Evolutionary conservation across 2,113 vertebrate species (phyloP).

Genomic region (Psammodynastes pulverulentus): DNA sequence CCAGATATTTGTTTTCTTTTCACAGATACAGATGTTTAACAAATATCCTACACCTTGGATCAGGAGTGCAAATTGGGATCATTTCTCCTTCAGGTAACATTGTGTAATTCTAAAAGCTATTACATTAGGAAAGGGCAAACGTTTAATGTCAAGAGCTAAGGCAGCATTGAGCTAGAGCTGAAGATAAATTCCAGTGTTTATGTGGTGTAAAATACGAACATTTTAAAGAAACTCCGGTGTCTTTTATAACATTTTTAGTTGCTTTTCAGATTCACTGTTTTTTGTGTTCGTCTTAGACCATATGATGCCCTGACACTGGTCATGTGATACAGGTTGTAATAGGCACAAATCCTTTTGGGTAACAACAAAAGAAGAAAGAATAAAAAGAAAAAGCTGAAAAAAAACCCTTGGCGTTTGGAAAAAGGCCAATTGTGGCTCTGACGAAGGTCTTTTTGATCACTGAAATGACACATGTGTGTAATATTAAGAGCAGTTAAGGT

Average conservation of each 20-base stretch:
- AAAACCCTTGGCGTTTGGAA: slow-evolving; percentile 76
- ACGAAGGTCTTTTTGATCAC: slow-evolving; percentile 75
- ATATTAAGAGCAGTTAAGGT: slow-evolving; percentile 79
- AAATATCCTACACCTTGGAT: slow-evolving; percentile 11
- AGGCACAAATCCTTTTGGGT: slow-evolving; percentile 77
- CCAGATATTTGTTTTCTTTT: neutral
- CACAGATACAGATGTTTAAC: neutral
- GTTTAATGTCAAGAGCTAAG: slow-evolving; percentile 29
- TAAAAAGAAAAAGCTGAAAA: slow-evolving; percentile 77
- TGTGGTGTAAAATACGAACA: slow-evolving; percentile 11
- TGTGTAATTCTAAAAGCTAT: slow-evolving; percentile 19
- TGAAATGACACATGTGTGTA: slow-evolving; percentile 82
- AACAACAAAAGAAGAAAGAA: slow-evolving; percentile 81
- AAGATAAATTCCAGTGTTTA: slow-evolving; percentile 6
- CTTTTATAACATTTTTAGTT: slow-evolving; percentile 70
- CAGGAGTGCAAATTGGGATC: slow-evolving; percentile 20
- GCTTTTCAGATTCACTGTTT: slow-evolving; percentile 57
- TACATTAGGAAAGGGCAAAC: slow-evolving; percentile 40
- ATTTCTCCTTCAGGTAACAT: neutral
- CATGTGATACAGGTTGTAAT: slow-evolving; percentile 77
- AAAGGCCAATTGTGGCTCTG: slow-evolving; percentile 73
- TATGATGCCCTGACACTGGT: slow-evolving; percentile 77
- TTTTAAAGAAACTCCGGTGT: slow-evolving; percentile 58
- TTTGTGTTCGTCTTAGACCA: slow-evolving; percentile 73
- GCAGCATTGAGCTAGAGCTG: slow-evolving; percentile 23